A percentile compares a stretch with the other conserved stretches of the same genome.
These are phyloP conservation scores for Psittacula cyanocephala DNA, from an alignment of 2,113 vertebrate species.

Conservation along the genomic window DNA sequence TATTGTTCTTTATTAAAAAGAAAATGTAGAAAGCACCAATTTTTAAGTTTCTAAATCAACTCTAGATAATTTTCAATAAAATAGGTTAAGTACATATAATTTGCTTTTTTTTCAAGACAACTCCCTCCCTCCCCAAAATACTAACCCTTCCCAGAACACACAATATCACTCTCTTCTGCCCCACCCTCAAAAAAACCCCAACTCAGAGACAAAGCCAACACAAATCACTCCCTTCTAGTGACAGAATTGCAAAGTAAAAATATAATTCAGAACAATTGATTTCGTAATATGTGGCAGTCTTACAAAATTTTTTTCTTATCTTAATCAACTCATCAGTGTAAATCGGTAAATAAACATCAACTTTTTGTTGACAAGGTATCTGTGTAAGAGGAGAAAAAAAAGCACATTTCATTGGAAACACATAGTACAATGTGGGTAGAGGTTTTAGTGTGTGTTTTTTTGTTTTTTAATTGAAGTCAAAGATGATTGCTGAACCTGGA, in stretches of 20 bases:
- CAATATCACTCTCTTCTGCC: background rate
- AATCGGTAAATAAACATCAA: background rate
- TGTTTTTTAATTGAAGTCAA: background rate
- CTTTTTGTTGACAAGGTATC: background rate
- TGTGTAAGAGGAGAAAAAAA: background rate
- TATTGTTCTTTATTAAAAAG: background rate
- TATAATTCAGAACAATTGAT: background rate
- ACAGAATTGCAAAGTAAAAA: background rate
- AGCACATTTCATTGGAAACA: background rate
- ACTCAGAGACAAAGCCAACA: background rate
- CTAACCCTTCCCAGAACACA: background rate
- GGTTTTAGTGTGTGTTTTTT: background rate
- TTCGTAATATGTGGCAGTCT: background rate
- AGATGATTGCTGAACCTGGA: background rate
- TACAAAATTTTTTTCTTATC: background rate
- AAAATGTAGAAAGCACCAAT: background rate
- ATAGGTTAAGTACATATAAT: background rate
- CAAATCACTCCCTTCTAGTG: background rate
- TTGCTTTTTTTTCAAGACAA: background rate
- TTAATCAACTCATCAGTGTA: background rate
- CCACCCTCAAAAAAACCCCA: rapidly evolving
- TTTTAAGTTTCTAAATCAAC: background rate
- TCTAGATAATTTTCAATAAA: background rate
- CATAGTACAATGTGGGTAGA: background rate
- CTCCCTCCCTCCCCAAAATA: background rate